Evolutionary conservation across 2,888 invertebrate genomes (phyloP).

Genomic region (Melieria crassipennis): DNA sequence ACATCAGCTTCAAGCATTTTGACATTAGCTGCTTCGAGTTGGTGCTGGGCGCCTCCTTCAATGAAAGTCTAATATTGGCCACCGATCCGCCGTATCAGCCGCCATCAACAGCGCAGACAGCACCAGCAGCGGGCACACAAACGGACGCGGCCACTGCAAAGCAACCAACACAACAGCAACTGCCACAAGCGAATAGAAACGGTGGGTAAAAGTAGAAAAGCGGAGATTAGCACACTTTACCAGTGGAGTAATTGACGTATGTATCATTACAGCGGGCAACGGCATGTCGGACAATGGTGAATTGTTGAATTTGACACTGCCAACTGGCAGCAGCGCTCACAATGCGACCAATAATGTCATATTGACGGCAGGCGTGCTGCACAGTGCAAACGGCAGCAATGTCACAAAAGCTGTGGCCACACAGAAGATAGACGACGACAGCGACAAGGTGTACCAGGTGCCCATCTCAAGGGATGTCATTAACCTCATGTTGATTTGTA

Average conservation of each 20-base stretch:
- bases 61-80: constrained; percentile 59
- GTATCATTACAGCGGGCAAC: constrained; percentile 5
- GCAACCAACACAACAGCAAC: constrained; percentile 1
- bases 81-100: constrained; percentile 54
- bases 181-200: background rate
- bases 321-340: background rate
- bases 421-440: constrained; percentile 24
- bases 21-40: constrained; percentile 64
- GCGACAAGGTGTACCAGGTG: constrained; percentile 57
- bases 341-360: constrained; percentile 29
- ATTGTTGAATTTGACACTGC: constrained; percentile 29
- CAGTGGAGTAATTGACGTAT: background rate
- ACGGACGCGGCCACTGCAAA: background rate
- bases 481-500: constrained; percentile 62
- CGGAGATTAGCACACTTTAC: constrained; percentile 20
- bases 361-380: constrained; percentile 42
- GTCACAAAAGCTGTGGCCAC: constrained; percentile 10
- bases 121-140: constrained; percentile 1
- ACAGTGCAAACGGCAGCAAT: constrained; percentile 32
- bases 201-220: constrained; percentile 9
- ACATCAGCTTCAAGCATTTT: constrained; percentile 60
- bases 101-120: constrained; percentile 14
- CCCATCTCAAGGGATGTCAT: constrained; percentile 61
- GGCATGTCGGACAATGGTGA: constrained; percentile 3
- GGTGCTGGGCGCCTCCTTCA: constrained; percentile 61